Evolutionary conservation across 53 echinoderm and acorn worm genomes (phyloP).

Genomic region (Mesocentrotus franciscanus): DNA sequence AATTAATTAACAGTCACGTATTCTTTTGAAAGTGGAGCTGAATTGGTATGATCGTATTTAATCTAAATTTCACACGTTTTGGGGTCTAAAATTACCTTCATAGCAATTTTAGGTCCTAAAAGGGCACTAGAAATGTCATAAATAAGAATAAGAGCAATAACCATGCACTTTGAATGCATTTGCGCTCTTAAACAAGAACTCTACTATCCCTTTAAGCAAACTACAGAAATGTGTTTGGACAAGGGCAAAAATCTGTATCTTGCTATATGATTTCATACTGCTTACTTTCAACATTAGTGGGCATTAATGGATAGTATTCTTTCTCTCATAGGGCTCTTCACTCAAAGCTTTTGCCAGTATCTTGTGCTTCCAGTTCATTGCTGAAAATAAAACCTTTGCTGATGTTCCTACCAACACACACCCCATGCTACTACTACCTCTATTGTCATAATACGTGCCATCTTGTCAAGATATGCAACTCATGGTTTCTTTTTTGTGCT

Average conservation of each 20-base stretch:
- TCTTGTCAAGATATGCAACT: neutral
- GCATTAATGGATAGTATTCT: neutral
- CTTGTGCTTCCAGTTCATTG: neutral
- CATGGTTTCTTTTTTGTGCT: neutral
- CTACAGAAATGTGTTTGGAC: neutral
- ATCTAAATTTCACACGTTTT: no score
- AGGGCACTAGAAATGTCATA: no score
- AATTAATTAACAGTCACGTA: no score
- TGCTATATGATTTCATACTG: neutral
- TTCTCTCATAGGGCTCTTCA: neutral
- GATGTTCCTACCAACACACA: neutral
- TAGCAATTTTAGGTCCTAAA: no score
- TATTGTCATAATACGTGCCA: neutral
- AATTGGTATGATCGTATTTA: no score
- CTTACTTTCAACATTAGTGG: neutral
- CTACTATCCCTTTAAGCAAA: no score
- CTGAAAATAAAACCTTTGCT: neutral
- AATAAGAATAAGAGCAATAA: no score
- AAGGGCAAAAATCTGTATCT: neutral
- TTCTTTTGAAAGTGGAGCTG: no score
- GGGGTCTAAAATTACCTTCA: no score
- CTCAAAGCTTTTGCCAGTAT: neutral
- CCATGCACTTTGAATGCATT: no score
- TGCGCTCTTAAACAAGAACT: no score
- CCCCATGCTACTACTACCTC: neutral